Evolutionary conservation across 1,140 invertebrate genomes (phyloP), one percentile per base, ranked within the genome.

Genomic region (Neoseiulus cucumeris): DNA sequence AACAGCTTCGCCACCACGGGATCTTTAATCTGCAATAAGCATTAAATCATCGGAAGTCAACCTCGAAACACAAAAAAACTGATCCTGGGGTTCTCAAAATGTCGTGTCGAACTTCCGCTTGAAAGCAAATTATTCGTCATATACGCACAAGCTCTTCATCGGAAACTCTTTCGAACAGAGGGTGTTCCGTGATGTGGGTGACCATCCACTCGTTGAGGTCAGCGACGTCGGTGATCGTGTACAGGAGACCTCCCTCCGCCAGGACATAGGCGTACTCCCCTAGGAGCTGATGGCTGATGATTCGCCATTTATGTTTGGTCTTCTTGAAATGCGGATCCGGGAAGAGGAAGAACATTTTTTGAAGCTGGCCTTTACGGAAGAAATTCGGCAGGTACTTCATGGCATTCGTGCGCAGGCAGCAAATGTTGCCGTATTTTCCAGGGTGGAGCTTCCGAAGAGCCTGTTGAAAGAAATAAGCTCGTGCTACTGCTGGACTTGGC

Each of bases 271-370:
- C 94, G 82, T 98, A 98, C 79, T 98, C 94, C 18, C 91, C 86
- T 42, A 99, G 76, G 18, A 98, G 76, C 68, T 85, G 86, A 70
- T 87, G 82, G 74, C 91, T 97, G 69, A 98, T 94, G 59, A 99
- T 98, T 68, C 96, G 82, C 95, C 95, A 99, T 78, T 98, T 99
- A 73, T 98, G 91, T 79, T 99, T 99, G 0, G 90, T 84, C 72
- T 89, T 95, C 76, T 99, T 99, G 75, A 99, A 99, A 80, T 99
- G 96, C 42, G 96, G 96, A 81, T 99, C 96, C 30, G 96, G 96
- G 76, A 96, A 99, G n/a, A 99, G 78, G 74, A 99, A 98, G 77
- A 99, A 99, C 84, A 99, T 93, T 79, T 98, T 98, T 68, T 85
- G 84, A 17, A 99, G 78, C 85, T 92, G 91, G 68, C 85, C 89